Conservation (phyloP, 1,140 invertebrate genomes). For the Hyposmocoma kahamanoa region DNA sequence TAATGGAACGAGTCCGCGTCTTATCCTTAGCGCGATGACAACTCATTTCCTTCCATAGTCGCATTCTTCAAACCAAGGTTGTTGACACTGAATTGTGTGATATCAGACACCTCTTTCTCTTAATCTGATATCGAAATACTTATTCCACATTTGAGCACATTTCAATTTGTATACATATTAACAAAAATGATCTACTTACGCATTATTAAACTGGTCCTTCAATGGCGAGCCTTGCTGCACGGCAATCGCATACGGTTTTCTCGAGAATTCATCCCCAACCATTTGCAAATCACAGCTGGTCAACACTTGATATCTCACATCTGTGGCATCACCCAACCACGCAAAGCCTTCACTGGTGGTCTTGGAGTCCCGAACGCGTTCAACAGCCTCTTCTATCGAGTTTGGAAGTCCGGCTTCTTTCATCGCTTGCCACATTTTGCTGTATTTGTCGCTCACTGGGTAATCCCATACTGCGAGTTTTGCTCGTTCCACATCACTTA, state of each 20-base stretch:
- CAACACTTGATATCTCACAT: slow-evolving; percentile 85
- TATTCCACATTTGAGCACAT: too few relatives aligned
- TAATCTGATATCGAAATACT: too few relatives aligned
- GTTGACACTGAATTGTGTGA: too few relatives aligned
- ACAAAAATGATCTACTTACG: slow-evolving; percentile 77
- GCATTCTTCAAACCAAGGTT: too few relatives aligned
- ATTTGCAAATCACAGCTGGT: slow-evolving; percentile 93
- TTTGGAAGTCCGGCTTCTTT: slow-evolving; percentile 88
- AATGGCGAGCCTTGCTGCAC: slow-evolving; percentile 96
- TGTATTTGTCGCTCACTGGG: slow-evolving; percentile 98
- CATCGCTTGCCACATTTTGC: slow-evolving; percentile 99
- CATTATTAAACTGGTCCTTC: slow-evolving; percentile 93
- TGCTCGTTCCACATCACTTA: slow-evolving; percentile 90
- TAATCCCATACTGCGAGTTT: slow-evolving; percentile 99
- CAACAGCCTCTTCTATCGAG: slow-evolving; percentile 84
- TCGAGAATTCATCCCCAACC: slow-evolving; percentile 96
- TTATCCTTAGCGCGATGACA: too few relatives aligned
- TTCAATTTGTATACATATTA: too few relatives aligned
- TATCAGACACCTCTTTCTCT: too few relatives aligned
- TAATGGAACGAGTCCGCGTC: too few relatives aligned
- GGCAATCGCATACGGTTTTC: slow-evolving; percentile 97
- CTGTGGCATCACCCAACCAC: slow-evolving; percentile 94
- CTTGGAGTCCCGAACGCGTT: slow-evolving; percentile 83
- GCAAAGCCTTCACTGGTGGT: slow-evolving; percentile 91
- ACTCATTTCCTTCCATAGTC: too few relatives aligned